phyloP scores from a whole-genome alignment of 2,113 vertebrate species.

The Cettia cetti region DNA sequence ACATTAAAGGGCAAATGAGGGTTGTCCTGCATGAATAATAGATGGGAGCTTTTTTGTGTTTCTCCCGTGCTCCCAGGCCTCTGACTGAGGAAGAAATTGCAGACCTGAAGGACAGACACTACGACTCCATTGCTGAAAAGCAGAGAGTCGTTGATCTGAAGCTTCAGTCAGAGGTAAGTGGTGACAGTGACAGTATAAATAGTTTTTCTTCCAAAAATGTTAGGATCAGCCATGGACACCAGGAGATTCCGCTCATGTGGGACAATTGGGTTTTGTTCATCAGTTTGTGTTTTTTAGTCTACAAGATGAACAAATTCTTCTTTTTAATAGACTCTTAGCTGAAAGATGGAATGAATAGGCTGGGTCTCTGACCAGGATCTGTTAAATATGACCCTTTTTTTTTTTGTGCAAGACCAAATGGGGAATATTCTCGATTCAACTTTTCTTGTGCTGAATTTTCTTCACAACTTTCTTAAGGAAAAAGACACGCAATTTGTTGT shows the following conservation, averaged over 20 bases:
- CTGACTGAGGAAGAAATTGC: constrained; percentile 92
- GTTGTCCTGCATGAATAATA: neutral
- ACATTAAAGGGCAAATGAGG: neutral
- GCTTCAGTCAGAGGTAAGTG: constrained; percentile 84
- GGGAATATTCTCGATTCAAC: neutral
- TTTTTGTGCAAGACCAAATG: neutral
- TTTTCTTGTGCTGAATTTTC: neutral
- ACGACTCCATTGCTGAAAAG: constrained; percentile 86
- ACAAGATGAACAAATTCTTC: neutral
- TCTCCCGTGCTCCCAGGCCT: constrained; percentile 70
- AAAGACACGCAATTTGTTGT: neutral
- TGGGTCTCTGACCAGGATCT: neutral
- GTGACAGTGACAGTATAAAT: neutral
- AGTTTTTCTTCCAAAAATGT: neutral
- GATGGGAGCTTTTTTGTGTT: neutral
- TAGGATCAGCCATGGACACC: neutral
- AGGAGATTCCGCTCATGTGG: neutral
- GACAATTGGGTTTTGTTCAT: neutral
- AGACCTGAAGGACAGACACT: constrained; percentile 85
- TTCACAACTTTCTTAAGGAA: neutral
- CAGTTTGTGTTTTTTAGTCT: neutral
- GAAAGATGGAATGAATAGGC: neutral
- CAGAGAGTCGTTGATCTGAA: constrained; percentile 86
- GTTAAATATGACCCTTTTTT: neutral
- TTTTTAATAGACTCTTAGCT: neutral